Base-by-base conservation (phyloP, 2,888 invertebrate species). In the Diachrysia chrysitis region DNA sequence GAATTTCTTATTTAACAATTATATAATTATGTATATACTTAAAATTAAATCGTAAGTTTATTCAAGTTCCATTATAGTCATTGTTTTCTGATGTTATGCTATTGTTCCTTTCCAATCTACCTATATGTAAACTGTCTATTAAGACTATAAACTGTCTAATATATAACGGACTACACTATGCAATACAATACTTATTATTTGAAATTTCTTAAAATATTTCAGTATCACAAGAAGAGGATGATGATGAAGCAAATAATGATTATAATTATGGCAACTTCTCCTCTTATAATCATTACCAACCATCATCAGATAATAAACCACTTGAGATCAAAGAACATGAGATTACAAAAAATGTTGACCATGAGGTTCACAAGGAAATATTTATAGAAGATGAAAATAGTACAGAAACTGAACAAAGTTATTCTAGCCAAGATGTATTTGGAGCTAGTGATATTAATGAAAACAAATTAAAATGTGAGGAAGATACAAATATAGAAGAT, bases 171-270 rank as follows among this genome's bases (percentile, higher is more conserved):
- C 32, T 10, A n/a, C 5, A n/a, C n/a, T n/a, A 42, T n/a, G 6
- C n/a, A 42, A 37, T 14, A 14, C 1, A 14, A 14, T 37, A 37
- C 25, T 25, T 46, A 19, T 25, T 29, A 29, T 37, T 17, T 51
- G 51, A 10, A 35, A 3, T 32, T 12, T 42, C 7, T 42, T 58
- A 51, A 16, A 62, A 58, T 63, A 63, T 90, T 89, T 58, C 87
- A 95, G 95, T 93, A 71, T 94, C 95, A 67, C 94, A 94, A 85
- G 94, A 93, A 59, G 94, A 94, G 61, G 92, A 93, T 56, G 94
- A 93, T 69, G 93, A 93, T 69, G 92, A 93, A 67, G 92, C 92
- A 55, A 87, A 87, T 57, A 85, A 86, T 84, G 88, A 87, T 60
- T 95, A 90, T 84, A 89, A 89, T 71, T 95, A 90, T 86, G 89